A percentile compares a stretch with the other conserved stretches of the same genome.
Evolutionary conservation across 2,797 vertebrate species (phyloP).

Genomic region (Notolabrus celidotus): DNA sequence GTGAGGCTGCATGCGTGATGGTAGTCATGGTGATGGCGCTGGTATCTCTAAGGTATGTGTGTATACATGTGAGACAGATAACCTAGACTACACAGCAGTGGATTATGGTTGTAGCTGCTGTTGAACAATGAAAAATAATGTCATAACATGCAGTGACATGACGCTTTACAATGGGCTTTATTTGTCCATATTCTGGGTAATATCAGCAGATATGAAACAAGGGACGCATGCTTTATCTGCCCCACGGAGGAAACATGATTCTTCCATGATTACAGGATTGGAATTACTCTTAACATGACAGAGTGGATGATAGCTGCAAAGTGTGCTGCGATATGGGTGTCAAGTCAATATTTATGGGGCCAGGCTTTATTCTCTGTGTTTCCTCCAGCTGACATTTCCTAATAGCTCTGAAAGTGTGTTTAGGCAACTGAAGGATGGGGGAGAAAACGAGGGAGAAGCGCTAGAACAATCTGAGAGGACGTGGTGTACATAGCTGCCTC

Average conservation of each 20-base stretch:
- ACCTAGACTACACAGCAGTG: slow-evolving; percentile 9
- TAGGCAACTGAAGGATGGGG: slow-evolving; percentile 50
- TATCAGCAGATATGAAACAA: slow-evolving; percentile 36
- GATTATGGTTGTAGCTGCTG: slow-evolving; percentile 12
- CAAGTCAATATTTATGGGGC: slow-evolving; percentile 65
- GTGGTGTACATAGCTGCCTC: slow-evolving; percentile 60
- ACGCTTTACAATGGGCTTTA: slow-evolving; percentile 26
- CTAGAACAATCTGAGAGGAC: slow-evolving; percentile 62
- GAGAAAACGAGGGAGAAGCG: slow-evolving; percentile 40
- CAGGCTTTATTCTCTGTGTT: slow-evolving; percentile 23
- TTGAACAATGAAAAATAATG: slow-evolving; percentile 42
- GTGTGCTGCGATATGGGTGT: slow-evolving; percentile 49
- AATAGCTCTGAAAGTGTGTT: slow-evolving; percentile 75
- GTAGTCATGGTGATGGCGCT: slow-evolving; percentile 38
- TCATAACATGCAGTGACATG: slow-evolving; percentile 30
- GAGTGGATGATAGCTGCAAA: slow-evolving; percentile 56
- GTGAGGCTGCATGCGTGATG: slow-evolving; percentile 12
- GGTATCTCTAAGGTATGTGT: slow-evolving; percentile 20
- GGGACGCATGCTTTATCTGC: slow-evolving; percentile 13
- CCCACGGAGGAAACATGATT: slow-evolving; percentile 35
- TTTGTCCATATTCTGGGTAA: slow-evolving; percentile 31
- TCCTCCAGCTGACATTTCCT: slow-evolving; percentile 70
- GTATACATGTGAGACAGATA: slow-evolving; percentile 17
- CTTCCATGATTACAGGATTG: slow-evolving; percentile 36
- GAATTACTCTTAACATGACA: slow-evolving; percentile 64